Evolutionary conservation across 2,888 invertebrate species (phyloP).

Genomic region (Glaucopsyche alexis): DNA sequence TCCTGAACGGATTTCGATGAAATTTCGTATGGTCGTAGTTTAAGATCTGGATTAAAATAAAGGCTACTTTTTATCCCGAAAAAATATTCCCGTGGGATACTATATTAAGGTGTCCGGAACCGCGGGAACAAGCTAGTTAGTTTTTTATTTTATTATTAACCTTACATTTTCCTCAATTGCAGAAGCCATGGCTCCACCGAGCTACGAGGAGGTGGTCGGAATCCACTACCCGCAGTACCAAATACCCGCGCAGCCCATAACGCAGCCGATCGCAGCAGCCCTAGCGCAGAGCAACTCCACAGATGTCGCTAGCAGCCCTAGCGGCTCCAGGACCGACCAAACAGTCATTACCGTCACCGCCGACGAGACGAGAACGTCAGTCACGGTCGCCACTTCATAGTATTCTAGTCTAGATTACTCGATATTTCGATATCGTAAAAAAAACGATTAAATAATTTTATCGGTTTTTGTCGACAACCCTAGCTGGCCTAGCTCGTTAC

Average conservation of each 20-base stretch:
- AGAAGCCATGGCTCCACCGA: conserved; percentile 73
- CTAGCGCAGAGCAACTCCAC: conserved; percentile 49
- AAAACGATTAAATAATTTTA: background rate
- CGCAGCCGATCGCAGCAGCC: conserved; percentile 62
- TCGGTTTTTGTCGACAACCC: background rate
- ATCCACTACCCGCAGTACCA: conserved; percentile 64
- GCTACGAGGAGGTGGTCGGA: conserved; percentile 73
- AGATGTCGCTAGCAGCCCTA: conserved; percentile 37
- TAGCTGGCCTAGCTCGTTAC: background rate
- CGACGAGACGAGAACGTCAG: conserved; percentile 49
- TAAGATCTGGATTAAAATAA: too few species aligned
- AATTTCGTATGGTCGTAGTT: too few species aligned
- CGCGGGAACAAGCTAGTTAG: too few species aligned
- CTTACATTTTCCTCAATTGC: conserved; percentile 46
- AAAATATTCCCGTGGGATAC: too few species aligned
- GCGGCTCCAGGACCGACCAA: conserved; percentile 33
- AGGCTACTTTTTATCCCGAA: too few species aligned
- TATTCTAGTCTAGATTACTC: conserved; percentile 30
- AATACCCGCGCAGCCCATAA: conserved; percentile 56
- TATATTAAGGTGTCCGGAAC: too few species aligned
- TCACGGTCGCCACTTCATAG: conserved; percentile 50
- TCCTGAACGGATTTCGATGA: too few species aligned
- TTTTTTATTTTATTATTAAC: too few species aligned
- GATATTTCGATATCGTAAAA: conserved; percentile 31
- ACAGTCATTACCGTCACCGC: conserved; percentile 49